A percentile compares a stretch with the other conserved stretches of the same genome.
phyloP scores from a whole-genome alignment of 2,113 vertebrate genomes.

The Proterorhinus semilunaris region DNA sequence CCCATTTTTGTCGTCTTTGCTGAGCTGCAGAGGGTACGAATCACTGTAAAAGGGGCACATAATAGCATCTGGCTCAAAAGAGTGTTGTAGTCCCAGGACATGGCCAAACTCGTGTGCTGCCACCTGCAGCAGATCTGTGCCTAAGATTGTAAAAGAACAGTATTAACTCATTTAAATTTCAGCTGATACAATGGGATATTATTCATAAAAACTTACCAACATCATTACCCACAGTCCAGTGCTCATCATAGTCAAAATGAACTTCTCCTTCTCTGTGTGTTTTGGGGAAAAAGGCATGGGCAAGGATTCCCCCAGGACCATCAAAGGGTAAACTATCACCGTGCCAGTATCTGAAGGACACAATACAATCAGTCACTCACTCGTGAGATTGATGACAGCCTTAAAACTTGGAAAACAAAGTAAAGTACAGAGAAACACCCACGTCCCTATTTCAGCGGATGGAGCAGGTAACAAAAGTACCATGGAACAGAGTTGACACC shows the following conservation, averaged over 20 bases:
- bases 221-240: slow-evolving; percentile 85
- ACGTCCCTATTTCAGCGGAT: too few relatives aligned
- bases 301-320: slow-evolving; percentile 88
- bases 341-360: slow-evolving; percentile 84
- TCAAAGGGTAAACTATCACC: slow-evolving; percentile 90
- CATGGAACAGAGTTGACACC: too few relatives aligned
- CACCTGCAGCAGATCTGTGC: slow-evolving; percentile 91
- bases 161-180: too few relatives aligned
- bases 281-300: slow-evolving; percentile 90
- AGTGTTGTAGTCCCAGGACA: slow-evolving; percentile 88
- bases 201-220: slow-evolving; percentile 73
- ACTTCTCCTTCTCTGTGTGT: slow-evolving; percentile 87
- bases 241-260: slow-evolving; percentile 93
- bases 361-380: too few relatives aligned
- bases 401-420: too few relatives aligned
- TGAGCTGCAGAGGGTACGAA: slow-evolving; percentile 84
- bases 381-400: too few relatives aligned
- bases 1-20: slow-evolving; percentile 85
- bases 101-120: slow-evolving; percentile 94
- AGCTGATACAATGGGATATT: too few relatives aligned
- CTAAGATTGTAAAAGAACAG: slow-evolving; percentile 53
- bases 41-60: slow-evolving; percentile 93
- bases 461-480: too few relatives aligned
- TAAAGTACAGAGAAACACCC: too few relatives aligned
- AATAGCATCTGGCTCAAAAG: slow-evolving; percentile 81